Conservation (phyloP, 2,113 vertebrate species). For the Lampris megalopsis region DNA sequence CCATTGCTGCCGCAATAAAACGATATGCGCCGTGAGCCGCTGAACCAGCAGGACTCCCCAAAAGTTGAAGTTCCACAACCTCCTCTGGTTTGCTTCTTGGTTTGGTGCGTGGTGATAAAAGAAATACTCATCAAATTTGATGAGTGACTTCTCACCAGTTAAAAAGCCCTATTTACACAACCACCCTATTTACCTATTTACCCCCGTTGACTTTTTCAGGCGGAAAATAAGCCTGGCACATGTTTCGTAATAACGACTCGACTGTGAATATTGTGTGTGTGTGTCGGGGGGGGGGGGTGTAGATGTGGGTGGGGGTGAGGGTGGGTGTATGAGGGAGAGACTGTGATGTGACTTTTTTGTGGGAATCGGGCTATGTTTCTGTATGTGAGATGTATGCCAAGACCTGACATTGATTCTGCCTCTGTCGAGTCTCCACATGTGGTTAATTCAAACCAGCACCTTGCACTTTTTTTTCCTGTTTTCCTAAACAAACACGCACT, state of each 20-base stretch:
- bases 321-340: constrained; percentile 2
- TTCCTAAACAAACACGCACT: constrained; percentile 38
- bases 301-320: background rate
- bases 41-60: no score
- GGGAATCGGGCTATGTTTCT: background rate
- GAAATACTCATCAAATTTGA: constrained; percentile 24
- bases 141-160: constrained; percentile 20
- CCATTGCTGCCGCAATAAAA: no score
- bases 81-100: no score
- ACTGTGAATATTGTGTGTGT: constrained; percentile 7
- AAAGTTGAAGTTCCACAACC: no score
- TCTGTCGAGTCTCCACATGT: constrained; percentile 75
- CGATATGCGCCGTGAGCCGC: no score
- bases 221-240: constrained; percentile 42
- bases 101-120: background rate
- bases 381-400: constrained; percentile 33
- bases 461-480: constrained; percentile 41
- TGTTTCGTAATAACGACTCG: constrained; percentile 24
- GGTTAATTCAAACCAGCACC: constrained; percentile 65
- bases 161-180: constrained; percentile 17
- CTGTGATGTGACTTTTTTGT: background rate
- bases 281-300: background rate
- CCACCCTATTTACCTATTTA: constrained; percentile 35
- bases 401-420: constrained; percentile 71
- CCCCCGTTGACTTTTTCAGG: constrained; percentile 60